Conservation (phyloP, 2,888 invertebrate species). For the Miltochrista miniata region DNA sequence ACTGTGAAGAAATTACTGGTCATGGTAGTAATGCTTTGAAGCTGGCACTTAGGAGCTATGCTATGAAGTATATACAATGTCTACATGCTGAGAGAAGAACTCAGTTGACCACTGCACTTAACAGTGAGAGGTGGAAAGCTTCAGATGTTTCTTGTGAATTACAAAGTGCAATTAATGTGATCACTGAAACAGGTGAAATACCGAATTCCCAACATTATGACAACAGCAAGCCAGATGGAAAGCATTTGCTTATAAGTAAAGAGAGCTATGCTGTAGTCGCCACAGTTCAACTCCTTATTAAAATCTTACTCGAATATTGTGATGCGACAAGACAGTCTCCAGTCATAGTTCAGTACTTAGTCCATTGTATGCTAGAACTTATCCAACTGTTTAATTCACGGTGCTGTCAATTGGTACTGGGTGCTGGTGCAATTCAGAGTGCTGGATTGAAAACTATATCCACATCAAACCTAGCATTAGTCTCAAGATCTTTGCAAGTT, state of each 20-base stretch:
- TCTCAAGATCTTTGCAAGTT: slow-evolving; percentile 92
- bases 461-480: slow-evolving; percentile 95
- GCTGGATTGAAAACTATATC: slow-evolving; percentile 97
- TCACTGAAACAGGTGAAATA: slow-evolving; percentile 82
- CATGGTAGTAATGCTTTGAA: slow-evolving; percentile 90
- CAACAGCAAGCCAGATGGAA: slow-evolving; percentile 74
- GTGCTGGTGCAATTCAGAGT: slow-evolving; percentile 97
- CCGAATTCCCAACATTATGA: slow-evolving; percentile 62
- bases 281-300: slow-evolving; percentile 93
- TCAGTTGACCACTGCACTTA: slow-evolving; percentile 92
- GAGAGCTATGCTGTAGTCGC: slow-evolving; percentile 91
- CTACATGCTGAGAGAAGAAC: slow-evolving; percentile 95
- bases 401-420: slow-evolving; percentile 96
- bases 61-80: slow-evolving; percentile 94
- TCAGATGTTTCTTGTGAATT: slow-evolving; percentile 96
- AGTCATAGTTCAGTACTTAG: slow-evolving; percentile 90
- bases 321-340: slow-evolving; percentile 90
- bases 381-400: slow-evolving; percentile 94
- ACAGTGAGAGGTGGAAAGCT: slow-evolving; percentile 96
- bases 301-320: slow-evolving; percentile 97
- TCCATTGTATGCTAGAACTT: slow-evolving; percentile 94
- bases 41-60: slow-evolving; percentile 93
- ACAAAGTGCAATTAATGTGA: slow-evolving; percentile 91
- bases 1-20: slow-evolving; percentile 90
- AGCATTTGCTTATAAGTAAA: slow-evolving; percentile 85